phyloP scores from a whole-genome alignment of 1,140 invertebrate genomes.

The Zaprionus lachaisei region DNA sequence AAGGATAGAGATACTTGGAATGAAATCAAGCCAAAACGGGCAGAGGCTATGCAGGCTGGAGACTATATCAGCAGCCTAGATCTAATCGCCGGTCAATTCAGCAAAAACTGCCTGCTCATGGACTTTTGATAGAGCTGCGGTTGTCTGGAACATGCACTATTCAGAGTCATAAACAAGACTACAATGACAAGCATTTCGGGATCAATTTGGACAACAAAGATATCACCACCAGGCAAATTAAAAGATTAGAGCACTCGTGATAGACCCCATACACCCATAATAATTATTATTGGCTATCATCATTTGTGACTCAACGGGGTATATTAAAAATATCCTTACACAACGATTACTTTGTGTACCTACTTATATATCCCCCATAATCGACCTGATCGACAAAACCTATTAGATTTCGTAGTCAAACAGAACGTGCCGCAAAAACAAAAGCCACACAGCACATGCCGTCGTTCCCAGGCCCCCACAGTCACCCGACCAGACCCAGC shows the following conservation, averaged over 20 bases:
- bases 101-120: constrained; percentile 28
- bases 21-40: not conserved
- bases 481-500: not conserved
- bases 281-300: constrained; percentile 7
- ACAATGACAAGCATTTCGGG: constrained; percentile 55
- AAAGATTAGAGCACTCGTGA: constrained; percentile 15
- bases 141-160: constrained; percentile 26
- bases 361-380: constrained; percentile 15
- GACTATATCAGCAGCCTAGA: constrained; percentile 44
- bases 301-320: not conserved
- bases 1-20: not conserved
- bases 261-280: not conserved
- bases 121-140: constrained; percentile 28
- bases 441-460: constrained; percentile 30
- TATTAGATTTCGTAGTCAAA: constrained; percentile 15
- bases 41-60: constrained; percentile 5
- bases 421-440: constrained; percentile 15
- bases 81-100: constrained; percentile 28
- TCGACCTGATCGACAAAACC: not conserved
- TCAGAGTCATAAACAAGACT: constrained; percentile 41
- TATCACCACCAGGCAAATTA: constrained; percentile 15
- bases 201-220: constrained; percentile 36
- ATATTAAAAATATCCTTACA: constrained; percentile 1
- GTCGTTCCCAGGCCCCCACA: constrained; percentile 14
- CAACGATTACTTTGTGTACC: not conserved